Evolutionary conservation across 2,888 invertebrate species (phyloP).

Genomic region (Caenorhabditis auriculariae): DNA sequence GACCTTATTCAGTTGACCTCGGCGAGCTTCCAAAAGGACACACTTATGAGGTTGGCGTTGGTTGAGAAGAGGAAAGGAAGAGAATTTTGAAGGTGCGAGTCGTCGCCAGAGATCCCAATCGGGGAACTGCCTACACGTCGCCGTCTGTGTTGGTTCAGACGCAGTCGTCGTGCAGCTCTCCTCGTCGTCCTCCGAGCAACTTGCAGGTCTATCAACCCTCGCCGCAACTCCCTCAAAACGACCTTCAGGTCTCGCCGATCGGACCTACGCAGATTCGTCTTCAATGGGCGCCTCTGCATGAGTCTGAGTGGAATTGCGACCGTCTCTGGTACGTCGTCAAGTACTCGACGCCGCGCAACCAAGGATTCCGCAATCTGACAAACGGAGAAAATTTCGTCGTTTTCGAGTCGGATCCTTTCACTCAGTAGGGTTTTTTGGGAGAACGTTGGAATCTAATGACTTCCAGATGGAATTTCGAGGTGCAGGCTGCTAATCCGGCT

Average conservation of each 20-base stretch:
- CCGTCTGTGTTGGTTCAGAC: constrained; percentile 55
- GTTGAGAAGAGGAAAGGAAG: constrained; percentile 30
- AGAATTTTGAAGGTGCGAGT: no score
- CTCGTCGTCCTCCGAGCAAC: constrained; percentile 51
- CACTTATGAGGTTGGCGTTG: constrained; percentile 53
- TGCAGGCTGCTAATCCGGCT: constrained; percentile 61
- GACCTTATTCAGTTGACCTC: constrained; percentile 59
- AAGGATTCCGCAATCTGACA: constrained; percentile 54
- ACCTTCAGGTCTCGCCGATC: constrained; percentile 43
- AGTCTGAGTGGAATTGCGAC: constrained; percentile 63
- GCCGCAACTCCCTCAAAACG: no score
- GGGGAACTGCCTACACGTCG: constrained; percentile 56
- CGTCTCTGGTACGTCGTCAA: constrained; percentile 63
- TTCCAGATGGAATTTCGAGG: constrained; percentile 57
- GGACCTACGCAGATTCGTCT: constrained; percentile 62
- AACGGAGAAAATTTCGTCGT: constrained; percentile 51
- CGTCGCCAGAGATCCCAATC: constrained; percentile 50
- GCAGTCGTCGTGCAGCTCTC: constrained; percentile 48
- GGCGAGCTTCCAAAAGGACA: constrained; percentile 58
- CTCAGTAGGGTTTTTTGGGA: constrained; percentile 20
- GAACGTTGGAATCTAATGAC: neutral
- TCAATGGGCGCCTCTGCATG: constrained; percentile 61
- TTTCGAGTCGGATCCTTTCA: constrained; percentile 62
- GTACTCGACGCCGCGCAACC: constrained; percentile 48
- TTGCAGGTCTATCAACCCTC: constrained; percentile 21